phyloP scores from a whole-genome alignment of 2,888 invertebrate genomes.

The Chirona hameri region DNA sequence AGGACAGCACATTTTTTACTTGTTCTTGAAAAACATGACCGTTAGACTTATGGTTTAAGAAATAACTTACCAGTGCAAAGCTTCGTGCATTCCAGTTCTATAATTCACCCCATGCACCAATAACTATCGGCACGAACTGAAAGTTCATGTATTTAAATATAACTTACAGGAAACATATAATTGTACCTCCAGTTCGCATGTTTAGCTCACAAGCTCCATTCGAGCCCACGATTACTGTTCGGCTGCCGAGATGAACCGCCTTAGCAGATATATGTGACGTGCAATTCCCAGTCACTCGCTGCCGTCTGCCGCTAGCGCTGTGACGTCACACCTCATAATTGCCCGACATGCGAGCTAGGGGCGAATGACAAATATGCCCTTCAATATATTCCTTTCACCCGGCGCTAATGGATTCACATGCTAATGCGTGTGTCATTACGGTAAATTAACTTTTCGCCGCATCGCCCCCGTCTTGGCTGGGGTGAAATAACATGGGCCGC shows the following conservation, averaged over 20 bases:
- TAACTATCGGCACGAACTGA: too few species aligned
- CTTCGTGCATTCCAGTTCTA: too few species aligned
- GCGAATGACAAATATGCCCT: background rate
- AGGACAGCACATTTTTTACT: too few species aligned
- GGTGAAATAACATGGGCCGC: background rate
- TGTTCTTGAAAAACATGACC: too few species aligned
- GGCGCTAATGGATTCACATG: background rate
- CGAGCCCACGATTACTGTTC: background rate
- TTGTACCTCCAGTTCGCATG: too few species aligned
- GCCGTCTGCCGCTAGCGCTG: background rate
- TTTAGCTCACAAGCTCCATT: background rate
- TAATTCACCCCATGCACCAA: too few species aligned
- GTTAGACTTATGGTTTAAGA: too few species aligned
- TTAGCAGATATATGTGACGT: background rate
- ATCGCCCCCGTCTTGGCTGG: background rate
- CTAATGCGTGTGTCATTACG: constrained; percentile 10
- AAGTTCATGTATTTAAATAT: too few species aligned
- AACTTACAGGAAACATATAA: too few species aligned
- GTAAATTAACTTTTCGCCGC: background rate
- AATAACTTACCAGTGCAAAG: too few species aligned
- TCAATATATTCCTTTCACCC: constrained; percentile 4
- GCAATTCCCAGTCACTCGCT: background rate
- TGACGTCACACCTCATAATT: background rate
- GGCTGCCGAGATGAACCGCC: background rate
- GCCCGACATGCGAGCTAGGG: background rate